Evolutionary conservation across 2,888 invertebrate genomes (phyloP).

Genomic region (Xanthia icteritia): DNA sequence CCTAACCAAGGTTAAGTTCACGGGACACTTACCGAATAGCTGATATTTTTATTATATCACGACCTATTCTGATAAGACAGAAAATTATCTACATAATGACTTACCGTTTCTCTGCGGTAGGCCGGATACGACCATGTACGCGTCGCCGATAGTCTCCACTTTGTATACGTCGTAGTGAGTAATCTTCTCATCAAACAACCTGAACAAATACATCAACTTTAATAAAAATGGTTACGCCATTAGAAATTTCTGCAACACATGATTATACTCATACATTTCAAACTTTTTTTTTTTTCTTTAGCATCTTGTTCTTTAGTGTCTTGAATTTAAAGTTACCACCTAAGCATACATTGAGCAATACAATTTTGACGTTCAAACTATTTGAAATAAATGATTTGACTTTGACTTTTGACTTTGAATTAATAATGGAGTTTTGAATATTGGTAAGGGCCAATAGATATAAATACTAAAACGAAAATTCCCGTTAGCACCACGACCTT

Average conservation of each 20-base stretch:
- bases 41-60: neutral
- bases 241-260: neutral
- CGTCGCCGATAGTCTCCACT: constrained; percentile 92
- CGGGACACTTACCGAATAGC: neutral
- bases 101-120: constrained; percentile 90
- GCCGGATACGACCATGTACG: constrained; percentile 92
- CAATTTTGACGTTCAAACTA: too few species aligned
- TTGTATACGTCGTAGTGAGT: constrained; percentile 94
- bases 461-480: neutral
- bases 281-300: neutral
- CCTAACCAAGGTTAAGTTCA: neutral
- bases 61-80: neutral
- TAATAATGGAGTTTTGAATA: too few species aligned
- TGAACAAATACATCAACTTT: constrained; percentile 65
- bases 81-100: constrained; percentile 18
- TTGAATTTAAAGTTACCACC: neutral
- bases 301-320: neutral
- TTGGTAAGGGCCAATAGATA: neutral
- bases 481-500: too few species aligned
- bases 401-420: too few species aligned
- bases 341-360: neutral
- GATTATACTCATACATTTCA: neutral
- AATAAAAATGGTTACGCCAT: neutral
- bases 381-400: too few species aligned
- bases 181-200: constrained; percentile 93